These are phyloP conservation scores for Brienomyrus brachyistius DNA, from an alignment of 2,113 vertebrate genomes.

Conservation along the genomic window DNA sequence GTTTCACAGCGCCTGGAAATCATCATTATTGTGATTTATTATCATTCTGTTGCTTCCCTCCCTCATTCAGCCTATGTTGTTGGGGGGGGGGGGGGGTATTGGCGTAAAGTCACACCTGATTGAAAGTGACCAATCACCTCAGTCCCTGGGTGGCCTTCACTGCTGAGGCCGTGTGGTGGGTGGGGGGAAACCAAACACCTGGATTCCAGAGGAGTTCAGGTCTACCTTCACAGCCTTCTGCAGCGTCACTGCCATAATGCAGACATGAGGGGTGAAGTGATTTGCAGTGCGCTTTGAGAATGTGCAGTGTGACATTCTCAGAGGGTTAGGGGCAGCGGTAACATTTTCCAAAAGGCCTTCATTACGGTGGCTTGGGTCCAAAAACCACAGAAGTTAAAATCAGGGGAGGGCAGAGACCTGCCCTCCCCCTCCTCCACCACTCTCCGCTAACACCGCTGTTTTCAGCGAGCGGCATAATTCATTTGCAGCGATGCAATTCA, in stretches of 20 bases:
- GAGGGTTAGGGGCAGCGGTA: not conserved
- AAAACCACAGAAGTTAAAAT: not conserved
- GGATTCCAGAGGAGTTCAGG: not conserved
- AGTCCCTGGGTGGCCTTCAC: not conserved
- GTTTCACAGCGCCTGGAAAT: not conserved
- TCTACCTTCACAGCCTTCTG: not conserved
- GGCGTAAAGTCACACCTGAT: not conserved
- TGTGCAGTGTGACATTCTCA: not conserved
- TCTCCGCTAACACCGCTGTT: not conserved
- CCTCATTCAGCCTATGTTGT: not conserved
- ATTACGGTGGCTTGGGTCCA: slow-evolving; percentile 6
- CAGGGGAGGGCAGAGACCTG: not conserved
- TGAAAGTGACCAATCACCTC: not conserved
- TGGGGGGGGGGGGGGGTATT: not conserved
- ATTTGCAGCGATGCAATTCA: not conserved
- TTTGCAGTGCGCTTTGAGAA: not conserved
- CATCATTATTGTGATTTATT: not conserved
- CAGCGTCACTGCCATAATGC: not conserved
- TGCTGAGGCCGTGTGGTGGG: not conserved
- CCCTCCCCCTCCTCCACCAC: not conserved
- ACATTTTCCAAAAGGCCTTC: slow-evolving; percentile 9
- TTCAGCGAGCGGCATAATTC: not conserved
- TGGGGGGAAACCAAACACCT: not conserved
- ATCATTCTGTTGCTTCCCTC: not conserved
- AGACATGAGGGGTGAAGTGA: not conserved